Evolutionary conservation across 30 jellyfish, hydroid and myxozoan genomes (phyloP).

Genomic region (Nemopilema nomurai): DNA sequence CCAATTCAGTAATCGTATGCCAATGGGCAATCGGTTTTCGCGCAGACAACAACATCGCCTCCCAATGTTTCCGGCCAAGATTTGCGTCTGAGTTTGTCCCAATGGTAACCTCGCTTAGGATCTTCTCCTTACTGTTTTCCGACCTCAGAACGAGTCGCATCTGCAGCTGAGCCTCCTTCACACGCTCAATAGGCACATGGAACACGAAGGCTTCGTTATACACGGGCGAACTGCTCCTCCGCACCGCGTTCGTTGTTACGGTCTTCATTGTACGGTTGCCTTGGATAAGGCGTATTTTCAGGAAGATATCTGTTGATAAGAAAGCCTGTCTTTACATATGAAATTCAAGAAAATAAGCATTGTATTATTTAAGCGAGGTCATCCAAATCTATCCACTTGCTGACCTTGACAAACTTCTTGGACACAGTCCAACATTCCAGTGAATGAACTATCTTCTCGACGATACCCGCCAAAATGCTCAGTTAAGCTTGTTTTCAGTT

Average conservation of each 20-base stretch:
- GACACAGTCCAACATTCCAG: too few relatives aligned
- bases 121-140: slow-evolving; percentile 23
- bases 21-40: slow-evolving; percentile 94
- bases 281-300: slow-evolving; percentile 49
- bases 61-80: slow-evolving; percentile 95
- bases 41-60: slow-evolving; percentile 81
- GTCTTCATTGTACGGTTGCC: slow-evolving; percentile 66
- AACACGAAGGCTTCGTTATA: slow-evolving; percentile 94
- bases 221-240: slow-evolving; percentile 68
- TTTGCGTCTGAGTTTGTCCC: slow-evolving; percentile 79
- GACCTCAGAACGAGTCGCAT: slow-evolving; percentile 56
- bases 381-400: too few relatives aligned
- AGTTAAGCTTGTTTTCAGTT: too few relatives aligned
- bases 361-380: too few relatives aligned
- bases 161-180: slow-evolving; percentile 63
- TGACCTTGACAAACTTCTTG: too few relatives aligned
- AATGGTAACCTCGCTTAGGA: slow-evolving; percentile 65
- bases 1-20: slow-evolving; percentile 53
- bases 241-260: slow-evolving; percentile 73
- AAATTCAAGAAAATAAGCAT: neutral
- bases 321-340: too few relatives aligned
- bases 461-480: too few relatives aligned
- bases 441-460: too few relatives aligned
- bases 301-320: slow-evolving; percentile 22
- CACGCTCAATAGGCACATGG: slow-evolving; percentile 74